Conservation (phyloP, 2,888 invertebrate genomes). For the Lagria hirta region DNA sequence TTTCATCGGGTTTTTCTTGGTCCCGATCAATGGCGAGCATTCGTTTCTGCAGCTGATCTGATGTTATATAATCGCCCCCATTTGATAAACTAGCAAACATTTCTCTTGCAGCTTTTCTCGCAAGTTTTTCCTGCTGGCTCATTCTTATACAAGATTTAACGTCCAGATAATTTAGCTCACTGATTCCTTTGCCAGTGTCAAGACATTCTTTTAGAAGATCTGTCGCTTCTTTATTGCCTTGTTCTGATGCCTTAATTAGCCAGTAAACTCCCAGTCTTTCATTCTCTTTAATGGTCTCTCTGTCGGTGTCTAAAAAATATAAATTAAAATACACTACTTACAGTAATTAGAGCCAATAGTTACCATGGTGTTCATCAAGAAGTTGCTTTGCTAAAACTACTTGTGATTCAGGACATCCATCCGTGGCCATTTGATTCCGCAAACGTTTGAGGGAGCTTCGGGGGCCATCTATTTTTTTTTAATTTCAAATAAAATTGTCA, state of each 20-base stretch:
- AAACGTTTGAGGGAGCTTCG: constrained; percentile 65
- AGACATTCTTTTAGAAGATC: constrained; percentile 74
- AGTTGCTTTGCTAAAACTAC: constrained; percentile 83
- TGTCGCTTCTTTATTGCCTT: constrained; percentile 87
- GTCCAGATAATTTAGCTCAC: constrained; percentile 71
- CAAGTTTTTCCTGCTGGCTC: constrained; percentile 83
- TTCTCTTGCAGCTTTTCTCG: constrained; percentile 82
- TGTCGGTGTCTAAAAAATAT: constrained; percentile 52
- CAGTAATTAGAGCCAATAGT: constrained; percentile 31
- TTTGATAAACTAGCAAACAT: constrained; percentile 86
- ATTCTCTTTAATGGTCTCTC: constrained; percentile 73
- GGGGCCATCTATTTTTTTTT: constrained; percentile 60
- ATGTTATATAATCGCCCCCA: constrained; percentile 84
- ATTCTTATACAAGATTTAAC: constrained; percentile 79
- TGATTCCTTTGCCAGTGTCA: constrained; percentile 71
- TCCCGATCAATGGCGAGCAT: constrained; percentile 67
- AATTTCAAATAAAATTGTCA: constrained; percentile 8
- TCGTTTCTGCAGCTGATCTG: constrained; percentile 74
- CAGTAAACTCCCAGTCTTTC: constrained; percentile 83
- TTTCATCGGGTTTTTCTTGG: constrained; percentile 28
- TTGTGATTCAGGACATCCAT: constrained; percentile 88
- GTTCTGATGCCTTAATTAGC: constrained; percentile 90
- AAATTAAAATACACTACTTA: not conserved
- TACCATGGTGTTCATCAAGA: constrained; percentile 77
- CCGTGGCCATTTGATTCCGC: constrained; percentile 76